These are phyloP conservation scores for Calliopsis andreniformis DNA, from an alignment of 1,140 invertebrate species.

Conservation along the genomic window DNA sequence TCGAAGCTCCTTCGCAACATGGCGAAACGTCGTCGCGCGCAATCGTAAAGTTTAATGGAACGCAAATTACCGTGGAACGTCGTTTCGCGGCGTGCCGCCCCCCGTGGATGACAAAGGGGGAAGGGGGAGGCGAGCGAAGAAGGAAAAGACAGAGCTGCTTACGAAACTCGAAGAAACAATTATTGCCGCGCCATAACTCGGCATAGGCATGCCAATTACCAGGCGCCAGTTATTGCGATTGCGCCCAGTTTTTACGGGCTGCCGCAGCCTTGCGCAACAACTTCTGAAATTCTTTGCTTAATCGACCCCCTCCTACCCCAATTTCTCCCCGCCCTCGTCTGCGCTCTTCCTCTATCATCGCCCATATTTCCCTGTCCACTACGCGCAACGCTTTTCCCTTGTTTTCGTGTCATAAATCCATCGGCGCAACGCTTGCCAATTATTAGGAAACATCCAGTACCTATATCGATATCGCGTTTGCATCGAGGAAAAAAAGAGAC, in stretches of 20 bases:
- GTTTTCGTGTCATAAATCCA: too few species aligned
- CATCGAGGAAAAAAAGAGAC: not conserved
- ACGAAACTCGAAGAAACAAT: constrained; percentile 65
- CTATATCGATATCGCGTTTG: constrained; percentile 8
- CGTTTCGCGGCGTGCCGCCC: constrained; percentile 39
- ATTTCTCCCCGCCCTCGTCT: not conserved
- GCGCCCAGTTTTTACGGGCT: constrained; percentile 59
- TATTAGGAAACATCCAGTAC: too few species aligned
- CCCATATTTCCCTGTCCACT: too few species aligned
- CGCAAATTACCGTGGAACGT: constrained; percentile 52
- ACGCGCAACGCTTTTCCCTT: too few species aligned
- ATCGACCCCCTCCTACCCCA: constrained; percentile 34
- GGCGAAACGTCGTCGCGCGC: constrained; percentile 28
- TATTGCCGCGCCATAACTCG: constrained; percentile 62
- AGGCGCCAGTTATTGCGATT: constrained; percentile 62
- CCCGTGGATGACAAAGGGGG: not conserved
- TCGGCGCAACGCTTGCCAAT: too few species aligned
- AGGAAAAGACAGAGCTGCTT: constrained; percentile 27
- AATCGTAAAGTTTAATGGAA: constrained; percentile 63
- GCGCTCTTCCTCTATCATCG: not conserved
- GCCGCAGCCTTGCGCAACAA: constrained; percentile 53
- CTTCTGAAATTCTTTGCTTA: constrained; percentile 62
- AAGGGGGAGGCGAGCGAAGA: not conserved
- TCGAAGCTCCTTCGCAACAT: constrained; percentile 1
- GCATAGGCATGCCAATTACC: constrained; percentile 59